A percentile compares a stretch with the other conserved stretches of the same genome.
Conservation (phyloP, 2,888 invertebrate species). For the Euproctis similis region DNA sequence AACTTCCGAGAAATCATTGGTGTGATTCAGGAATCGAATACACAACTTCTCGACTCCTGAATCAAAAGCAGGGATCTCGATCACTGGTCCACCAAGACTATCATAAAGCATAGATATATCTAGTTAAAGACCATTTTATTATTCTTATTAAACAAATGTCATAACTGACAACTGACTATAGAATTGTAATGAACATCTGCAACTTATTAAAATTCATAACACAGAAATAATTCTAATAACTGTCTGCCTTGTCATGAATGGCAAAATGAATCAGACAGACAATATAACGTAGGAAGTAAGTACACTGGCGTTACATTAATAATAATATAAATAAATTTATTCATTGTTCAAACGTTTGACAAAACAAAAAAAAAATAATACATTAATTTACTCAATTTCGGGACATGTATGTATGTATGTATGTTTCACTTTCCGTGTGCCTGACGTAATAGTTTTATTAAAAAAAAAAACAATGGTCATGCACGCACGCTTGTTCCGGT, state of each 20-base stretch:
- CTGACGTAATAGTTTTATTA: constrained; percentile 38
- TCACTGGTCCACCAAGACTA: no score
- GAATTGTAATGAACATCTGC: no score
- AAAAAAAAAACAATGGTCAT: constrained; percentile 34
- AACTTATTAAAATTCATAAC: constrained; percentile 14
- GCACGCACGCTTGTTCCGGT: constrained; percentile 34
- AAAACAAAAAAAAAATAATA: constrained; percentile 29
- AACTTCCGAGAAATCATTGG: no score
- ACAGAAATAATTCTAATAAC: constrained; percentile 18
- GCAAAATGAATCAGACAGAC: constrained; percentile 10
- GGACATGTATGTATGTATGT: constrained; percentile 35
- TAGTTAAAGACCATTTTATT: no score
- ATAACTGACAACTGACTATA: no score
- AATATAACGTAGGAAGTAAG: constrained; percentile 23
- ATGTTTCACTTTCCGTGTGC: constrained; percentile 50
- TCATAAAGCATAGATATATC: no score
- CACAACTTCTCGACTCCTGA: no score
- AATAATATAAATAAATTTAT: constrained; percentile 21
- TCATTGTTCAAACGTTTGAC: constrained; percentile 19
- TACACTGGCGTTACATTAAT: constrained; percentile 7
- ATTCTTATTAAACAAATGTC: no score
- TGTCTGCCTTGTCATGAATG: constrained; percentile 18
- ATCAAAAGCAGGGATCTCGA: no score
- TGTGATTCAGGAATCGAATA: no score
- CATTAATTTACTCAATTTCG: constrained; percentile 68